Conservation (phyloP, 2,797 vertebrate species). For the Gymnothorax javanicus region DNA sequence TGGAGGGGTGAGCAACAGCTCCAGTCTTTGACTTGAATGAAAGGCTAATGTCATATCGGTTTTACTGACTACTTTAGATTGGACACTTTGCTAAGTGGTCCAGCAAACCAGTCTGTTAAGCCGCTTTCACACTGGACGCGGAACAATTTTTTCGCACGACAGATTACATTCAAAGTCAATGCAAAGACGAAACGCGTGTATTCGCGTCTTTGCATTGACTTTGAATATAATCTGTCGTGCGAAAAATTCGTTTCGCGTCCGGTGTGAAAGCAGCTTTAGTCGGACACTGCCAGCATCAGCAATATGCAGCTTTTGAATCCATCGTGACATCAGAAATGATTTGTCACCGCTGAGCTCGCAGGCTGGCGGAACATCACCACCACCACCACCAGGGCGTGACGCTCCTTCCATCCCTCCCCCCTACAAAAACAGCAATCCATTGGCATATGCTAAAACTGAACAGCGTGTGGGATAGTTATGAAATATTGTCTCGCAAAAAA, state of each 20-base stretch:
- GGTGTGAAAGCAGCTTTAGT: no score
- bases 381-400: constrained; percentile 1
- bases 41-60: no score
- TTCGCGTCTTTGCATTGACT: no score
- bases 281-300: not conserved
- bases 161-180: no score
- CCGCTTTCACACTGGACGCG: no score
- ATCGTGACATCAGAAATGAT: constrained; percentile 15
- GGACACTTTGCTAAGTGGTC: not conserved
- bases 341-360: constrained; percentile 8
- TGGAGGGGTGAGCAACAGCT: no score
- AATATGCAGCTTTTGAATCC: not conserved
- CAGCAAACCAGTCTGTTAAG: not conserved
- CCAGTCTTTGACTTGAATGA: no score
- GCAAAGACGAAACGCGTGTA: no score
- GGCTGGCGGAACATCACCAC: constrained; percentile 10
- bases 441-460: constrained; percentile 15
- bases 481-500: not conserved
- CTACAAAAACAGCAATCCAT: constrained; percentile 30
- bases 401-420: constrained; percentile 31
- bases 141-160: no score
- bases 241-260: no score
- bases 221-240: no score
- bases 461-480: not conserved
- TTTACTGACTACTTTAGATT: no score